Percentiles rank a stretch among this genome's conserved stretches.
phyloP scores from a whole-genome alignment of 2,888 invertebrate genomes.

The Galeruca laticollis region DNA sequence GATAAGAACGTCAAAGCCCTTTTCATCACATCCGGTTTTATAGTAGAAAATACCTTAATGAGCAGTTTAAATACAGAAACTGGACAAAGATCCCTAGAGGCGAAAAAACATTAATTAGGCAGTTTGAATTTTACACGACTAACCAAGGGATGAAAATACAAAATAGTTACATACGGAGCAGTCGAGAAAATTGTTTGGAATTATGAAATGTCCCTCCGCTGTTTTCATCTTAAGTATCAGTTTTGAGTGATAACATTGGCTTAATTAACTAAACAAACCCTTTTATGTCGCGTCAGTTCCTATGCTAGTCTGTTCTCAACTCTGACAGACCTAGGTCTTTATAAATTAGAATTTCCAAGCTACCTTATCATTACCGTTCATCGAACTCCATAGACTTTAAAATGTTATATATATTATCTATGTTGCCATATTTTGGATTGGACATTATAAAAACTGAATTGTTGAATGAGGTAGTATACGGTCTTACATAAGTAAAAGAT shows the following conservation, averaged over 20 bases:
- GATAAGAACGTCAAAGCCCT: too few relatives aligned
- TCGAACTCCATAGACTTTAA: neutral
- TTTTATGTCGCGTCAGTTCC: constrained; percentile 7
- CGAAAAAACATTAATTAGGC: neutral
- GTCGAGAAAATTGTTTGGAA: constrained; percentile 1
- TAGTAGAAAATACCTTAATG: neutral
- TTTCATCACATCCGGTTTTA: neutral
- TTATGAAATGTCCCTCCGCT: neutral
- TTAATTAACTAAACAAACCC: constrained; percentile 9
- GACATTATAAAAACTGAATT: too few relatives aligned
- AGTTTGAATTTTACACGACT: constrained; percentile 1
- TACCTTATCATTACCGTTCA: neutral
- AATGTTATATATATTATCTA: neutral
- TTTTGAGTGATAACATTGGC: neutral
- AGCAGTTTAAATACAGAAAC: neutral
- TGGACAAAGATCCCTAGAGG: neutral
- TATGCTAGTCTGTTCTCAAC: neutral
- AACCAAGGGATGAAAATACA: neutral
- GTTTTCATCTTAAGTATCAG: neutral
- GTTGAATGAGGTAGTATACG: too few relatives aligned
- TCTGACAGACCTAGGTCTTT: constrained; percentile 3
- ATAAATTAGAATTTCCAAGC: constrained; percentile 6
- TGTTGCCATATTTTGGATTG: too few relatives aligned
- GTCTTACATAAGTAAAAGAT: too few relatives aligned
- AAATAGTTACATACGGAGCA: neutral